Evolutionary conservation across 2,888 invertebrate genomes (phyloP).

Genomic region (Tetragonisca angustula): DNA sequence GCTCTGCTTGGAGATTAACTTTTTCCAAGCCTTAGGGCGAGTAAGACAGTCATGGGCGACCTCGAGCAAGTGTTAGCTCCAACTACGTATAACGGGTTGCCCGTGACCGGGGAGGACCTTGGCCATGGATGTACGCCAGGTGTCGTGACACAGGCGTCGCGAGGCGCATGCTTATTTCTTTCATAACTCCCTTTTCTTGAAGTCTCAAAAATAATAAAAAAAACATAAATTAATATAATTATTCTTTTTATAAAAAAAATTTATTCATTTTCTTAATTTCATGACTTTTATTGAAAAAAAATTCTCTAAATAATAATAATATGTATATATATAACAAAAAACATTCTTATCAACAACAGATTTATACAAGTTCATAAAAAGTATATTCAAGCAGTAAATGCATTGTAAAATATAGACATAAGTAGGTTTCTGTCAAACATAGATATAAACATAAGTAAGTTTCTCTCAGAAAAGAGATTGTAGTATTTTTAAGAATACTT

Average conservation of each 20-base stretch:
- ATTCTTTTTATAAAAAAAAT: not conserved
- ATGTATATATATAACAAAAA: not conserved
- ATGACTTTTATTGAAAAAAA: not conserved
- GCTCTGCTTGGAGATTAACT: conserved; percentile 44
- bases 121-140: conserved; percentile 79
- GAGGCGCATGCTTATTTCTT: conserved; percentile 51
- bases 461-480: conserved; percentile 39
- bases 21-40: conserved; percentile 50
- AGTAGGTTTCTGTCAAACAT: not conserved
- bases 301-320: not conserved
- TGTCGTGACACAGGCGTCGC: conserved; percentile 78
- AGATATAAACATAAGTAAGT: conserved; percentile 7
- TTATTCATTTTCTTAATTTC: not conserved
- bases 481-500: conserved; percentile 11
- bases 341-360: not conserved
- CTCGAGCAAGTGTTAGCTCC: conserved; percentile 61
- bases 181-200: conserved; percentile 17
- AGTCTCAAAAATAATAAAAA: conserved; percentile 12
- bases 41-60: conserved; percentile 59
- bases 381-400: not conserved
- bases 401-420: not conserved
- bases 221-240: not conserved
- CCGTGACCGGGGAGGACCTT: conserved; percentile 83
- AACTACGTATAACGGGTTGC: conserved; percentile 75
- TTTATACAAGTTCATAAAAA: conserved; percentile 8